These are phyloP conservation scores for Megaptera novaeangliae DNA, from an alignment of 2,113 vertebrate species.

Conservation along the genomic window DNA sequence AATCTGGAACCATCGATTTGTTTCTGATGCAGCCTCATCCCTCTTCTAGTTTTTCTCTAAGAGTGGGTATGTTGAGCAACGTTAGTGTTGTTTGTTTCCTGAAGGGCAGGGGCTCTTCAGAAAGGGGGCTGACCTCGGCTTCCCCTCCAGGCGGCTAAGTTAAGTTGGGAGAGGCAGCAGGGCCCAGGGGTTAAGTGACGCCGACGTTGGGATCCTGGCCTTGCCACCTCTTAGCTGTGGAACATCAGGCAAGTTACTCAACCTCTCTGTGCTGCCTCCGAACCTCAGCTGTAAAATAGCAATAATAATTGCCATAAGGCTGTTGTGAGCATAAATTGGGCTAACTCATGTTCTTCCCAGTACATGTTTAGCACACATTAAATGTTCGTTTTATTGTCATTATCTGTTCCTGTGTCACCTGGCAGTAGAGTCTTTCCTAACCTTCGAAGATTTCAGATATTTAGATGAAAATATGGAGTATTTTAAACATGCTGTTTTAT, in stretches of 20 bases:
- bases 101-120: not conserved
- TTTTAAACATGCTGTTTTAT: not conserved
- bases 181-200: accelerated
- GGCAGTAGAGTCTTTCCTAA: not conserved
- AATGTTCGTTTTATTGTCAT: not conserved
- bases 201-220: not conserved
- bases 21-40: not conserved
- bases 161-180: not conserved
- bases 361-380: not conserved
- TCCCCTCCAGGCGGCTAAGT: not conserved
- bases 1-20: accelerated
- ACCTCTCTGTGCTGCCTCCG: not conserved
- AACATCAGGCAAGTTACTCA: not conserved
- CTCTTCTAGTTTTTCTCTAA: not conserved
- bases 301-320: accelerated
- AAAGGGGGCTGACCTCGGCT: not conserved
- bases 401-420: not conserved
- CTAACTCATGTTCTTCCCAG: accelerated
- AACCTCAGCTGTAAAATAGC: no score
- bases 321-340: accelerated
- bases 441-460: not conserved
- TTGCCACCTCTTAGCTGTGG: not conserved
- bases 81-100: not conserved
- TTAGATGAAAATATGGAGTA: not conserved
- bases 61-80: no score